phyloP scores from a whole-genome alignment of 2,888 invertebrate species.

The Frankliniella intonsa region DNA sequence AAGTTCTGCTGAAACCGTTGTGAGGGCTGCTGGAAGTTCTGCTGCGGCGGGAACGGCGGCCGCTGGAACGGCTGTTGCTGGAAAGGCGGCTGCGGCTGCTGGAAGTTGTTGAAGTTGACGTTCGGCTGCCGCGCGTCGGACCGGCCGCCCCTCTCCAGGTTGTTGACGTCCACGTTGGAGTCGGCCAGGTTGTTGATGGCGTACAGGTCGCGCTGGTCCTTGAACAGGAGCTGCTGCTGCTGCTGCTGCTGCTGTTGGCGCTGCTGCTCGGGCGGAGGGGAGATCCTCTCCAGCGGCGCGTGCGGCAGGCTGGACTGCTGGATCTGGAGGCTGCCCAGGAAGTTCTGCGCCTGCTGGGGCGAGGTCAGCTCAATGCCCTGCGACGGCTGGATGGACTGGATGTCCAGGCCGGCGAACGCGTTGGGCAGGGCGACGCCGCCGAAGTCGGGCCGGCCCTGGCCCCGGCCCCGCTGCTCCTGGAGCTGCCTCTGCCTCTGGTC shows the following conservation, averaged over 20 bases:
- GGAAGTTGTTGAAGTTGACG: conserved; percentile 35
- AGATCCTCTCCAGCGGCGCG: conserved; percentile 8
- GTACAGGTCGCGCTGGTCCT: conserved; percentile 25
- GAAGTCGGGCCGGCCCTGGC: neutral
- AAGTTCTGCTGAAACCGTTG: conserved; percentile 41
- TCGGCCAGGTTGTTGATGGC: conserved; percentile 38
- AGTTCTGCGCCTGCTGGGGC: conserved; percentile 23
- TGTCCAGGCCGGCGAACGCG: conserved; percentile 14
- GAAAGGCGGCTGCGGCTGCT: conserved; percentile 29
- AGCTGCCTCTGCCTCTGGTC: conserved; percentile 35
- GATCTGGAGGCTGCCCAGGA: conserved; percentile 38
- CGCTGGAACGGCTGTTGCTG: conserved; percentile 37
- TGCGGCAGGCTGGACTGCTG: conserved; percentile 36
- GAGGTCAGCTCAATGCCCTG: conserved; percentile 2
- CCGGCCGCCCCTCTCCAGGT: conserved; percentile 20
- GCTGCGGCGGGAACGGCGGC: conserved; percentile 38
- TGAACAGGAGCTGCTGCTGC: neutral
- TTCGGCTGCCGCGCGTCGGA: conserved; percentile 31
- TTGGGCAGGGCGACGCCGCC: conserved; percentile 22
- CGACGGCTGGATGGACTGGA: conserved; percentile 19
- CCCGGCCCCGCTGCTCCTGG: conserved; percentile 33
- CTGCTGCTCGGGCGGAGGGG: neutral
- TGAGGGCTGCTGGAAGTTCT: conserved; percentile 40
- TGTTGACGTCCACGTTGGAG: conserved; percentile 33
- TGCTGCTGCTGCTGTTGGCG: neutral